Evolutionary conservation across 2,113 vertebrate species (phyloP).

Genomic region (Oceanodroma tethys): DNA sequence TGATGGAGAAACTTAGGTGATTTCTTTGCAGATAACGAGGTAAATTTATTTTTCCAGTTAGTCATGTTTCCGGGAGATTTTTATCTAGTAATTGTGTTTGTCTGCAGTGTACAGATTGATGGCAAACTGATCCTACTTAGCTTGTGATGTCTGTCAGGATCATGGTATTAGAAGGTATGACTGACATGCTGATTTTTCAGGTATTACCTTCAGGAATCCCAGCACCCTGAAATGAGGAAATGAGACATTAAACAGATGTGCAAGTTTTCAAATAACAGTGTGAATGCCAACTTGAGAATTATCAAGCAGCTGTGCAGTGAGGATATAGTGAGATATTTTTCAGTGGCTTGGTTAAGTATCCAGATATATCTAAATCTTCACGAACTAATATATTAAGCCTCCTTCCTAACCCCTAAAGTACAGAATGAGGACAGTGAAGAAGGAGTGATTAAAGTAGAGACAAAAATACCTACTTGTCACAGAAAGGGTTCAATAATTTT

Average conservation of each 20-base stretch:
- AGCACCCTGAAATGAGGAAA: background rate
- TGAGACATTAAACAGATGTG: background rate
- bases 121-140: background rate
- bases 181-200: background rate
- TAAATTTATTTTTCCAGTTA: background rate
- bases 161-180: background rate
- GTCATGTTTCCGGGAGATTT: conserved; percentile 19
- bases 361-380: background rate
- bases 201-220: background rate
- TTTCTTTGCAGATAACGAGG: background rate
- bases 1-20: background rate
- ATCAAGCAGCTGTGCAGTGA: accelerated
- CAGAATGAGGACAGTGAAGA: background rate
- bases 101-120: background rate
- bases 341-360: background rate
- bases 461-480: background rate
- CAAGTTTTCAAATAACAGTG: background rate
- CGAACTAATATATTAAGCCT: background rate
- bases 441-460: background rate
- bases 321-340: background rate
- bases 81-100: conserved; percentile 56
- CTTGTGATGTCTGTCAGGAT: background rate
- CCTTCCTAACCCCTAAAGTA: background rate
- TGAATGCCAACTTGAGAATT: background rate
- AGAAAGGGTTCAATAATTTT: conserved; percentile 28